Evolutionary conservation across 35 echinoderm and acorn worm genomes (phyloP).

Genomic region (Amphiura filiformis): DNA sequence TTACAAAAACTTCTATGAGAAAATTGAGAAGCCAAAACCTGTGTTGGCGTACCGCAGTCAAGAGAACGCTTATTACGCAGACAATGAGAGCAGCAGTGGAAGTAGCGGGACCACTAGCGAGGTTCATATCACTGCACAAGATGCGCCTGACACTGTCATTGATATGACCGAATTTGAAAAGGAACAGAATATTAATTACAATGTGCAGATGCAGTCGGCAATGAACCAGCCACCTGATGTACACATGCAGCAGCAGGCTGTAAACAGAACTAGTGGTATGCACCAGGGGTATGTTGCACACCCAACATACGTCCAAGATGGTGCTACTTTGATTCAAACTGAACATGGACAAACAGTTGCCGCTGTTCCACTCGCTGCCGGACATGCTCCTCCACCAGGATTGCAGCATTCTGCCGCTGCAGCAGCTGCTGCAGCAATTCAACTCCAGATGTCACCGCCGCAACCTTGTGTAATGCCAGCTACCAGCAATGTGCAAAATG

Average conservation of each 20-base stretch:
- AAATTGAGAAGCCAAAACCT: neutral
- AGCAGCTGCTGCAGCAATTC: neutral
- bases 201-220: neutral
- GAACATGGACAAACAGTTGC: neutral
- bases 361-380: neutral
- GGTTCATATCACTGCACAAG: neutral
- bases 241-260: neutral
- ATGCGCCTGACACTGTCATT: neutral
- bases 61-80: slow-evolving; percentile 38
- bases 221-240: neutral
- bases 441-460: neutral
- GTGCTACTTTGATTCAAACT: neutral
- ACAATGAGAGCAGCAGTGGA: slow-evolving; percentile 22
- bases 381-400: neutral
- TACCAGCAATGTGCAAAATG: neutral
- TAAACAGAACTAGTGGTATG: neutral
- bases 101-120: slow-evolving; percentile 25
- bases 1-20: slow-evolving; percentile 68
- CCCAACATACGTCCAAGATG: neutral
- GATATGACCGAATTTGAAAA: neutral
- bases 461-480: neutral
- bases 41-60: neutral
- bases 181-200: neutral
- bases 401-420: neutral
- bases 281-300: neutral